phyloP scores from a whole-genome alignment of 2,797 vertebrate species.

The Xiphophorus birchmanni region DNA sequence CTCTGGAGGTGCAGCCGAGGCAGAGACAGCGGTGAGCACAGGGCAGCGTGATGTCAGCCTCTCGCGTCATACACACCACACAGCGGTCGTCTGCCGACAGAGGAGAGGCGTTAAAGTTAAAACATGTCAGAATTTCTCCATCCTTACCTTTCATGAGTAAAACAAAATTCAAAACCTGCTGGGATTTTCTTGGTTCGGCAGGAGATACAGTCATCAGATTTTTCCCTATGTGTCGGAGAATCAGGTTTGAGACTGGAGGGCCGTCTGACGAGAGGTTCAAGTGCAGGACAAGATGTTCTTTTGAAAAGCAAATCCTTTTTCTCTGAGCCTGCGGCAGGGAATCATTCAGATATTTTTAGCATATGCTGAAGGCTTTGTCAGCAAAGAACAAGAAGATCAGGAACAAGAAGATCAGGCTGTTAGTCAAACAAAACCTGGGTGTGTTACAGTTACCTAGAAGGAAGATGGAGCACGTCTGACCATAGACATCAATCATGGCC shows the following conservation, averaged over 20 bases:
- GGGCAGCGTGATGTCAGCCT: slow-evolving; percentile 55
- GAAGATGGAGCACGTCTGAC: slow-evolving; percentile 78
- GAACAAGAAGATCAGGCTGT: slow-evolving; percentile 8
- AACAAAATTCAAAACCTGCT: slow-evolving; percentile 33
- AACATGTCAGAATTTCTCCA: neutral
- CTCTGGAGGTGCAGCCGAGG: slow-evolving; percentile 45
- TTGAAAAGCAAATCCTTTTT: slow-evolving; percentile 21
- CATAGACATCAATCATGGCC: slow-evolving; percentile 87
- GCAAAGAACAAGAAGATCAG: neutral
- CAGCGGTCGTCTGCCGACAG: slow-evolving; percentile 61
- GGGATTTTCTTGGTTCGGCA: neutral
- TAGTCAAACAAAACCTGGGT: neutral
- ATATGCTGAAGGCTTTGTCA: neutral
- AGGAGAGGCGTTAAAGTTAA: slow-evolving; percentile 16
- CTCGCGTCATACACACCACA: slow-evolving; percentile 67
- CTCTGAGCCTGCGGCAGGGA: slow-evolving; percentile 71
- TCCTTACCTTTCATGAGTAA: neutral
- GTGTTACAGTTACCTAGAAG: slow-evolving; percentile 77
- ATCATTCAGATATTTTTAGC: neutral
- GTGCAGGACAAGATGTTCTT: slow-evolving; percentile 66
- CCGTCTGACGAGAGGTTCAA: neutral
- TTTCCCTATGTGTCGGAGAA: neutral
- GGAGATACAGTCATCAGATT: neutral
- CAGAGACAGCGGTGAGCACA: slow-evolving; percentile 84
- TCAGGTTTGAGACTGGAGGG: neutral